These are phyloP conservation scores for Erpetoichthys calabaricus DNA, from an alignment of 2,797 vertebrate genomes.

Conservation along the genomic window DNA sequence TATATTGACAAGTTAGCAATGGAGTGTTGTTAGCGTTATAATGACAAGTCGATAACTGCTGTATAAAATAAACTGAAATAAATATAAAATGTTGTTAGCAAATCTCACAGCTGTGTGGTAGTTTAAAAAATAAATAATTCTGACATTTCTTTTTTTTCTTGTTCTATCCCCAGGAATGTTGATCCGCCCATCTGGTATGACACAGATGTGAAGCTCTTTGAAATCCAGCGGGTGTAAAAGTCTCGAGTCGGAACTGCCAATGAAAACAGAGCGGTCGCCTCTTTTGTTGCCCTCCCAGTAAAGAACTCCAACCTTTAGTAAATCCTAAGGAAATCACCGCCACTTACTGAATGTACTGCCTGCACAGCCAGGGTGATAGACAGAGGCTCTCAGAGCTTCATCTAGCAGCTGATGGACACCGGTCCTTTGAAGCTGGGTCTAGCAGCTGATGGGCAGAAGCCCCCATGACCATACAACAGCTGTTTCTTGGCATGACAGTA, in stretches of 20 bases:
- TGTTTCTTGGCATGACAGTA: too few species aligned
- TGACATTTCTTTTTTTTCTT: background rate
- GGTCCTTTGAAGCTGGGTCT: too few species aligned
- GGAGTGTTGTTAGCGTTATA: too few species aligned
- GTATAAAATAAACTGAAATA: too few species aligned
- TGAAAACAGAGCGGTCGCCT: background rate
- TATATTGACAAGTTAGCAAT: too few species aligned
- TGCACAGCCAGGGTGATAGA: background rate
- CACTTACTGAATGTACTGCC: background rate
- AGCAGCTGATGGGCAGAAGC: too few species aligned
- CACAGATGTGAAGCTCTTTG: constrained; percentile 91
- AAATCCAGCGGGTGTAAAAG: constrained; percentile 85
- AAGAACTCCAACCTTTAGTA: background rate
- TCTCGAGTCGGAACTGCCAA: background rate
- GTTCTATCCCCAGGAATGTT: constrained; percentile 61
- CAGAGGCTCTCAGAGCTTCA: constrained; percentile 1
- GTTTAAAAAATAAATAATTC: too few species aligned
- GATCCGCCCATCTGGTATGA: constrained; percentile 97
- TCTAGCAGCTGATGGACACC: background rate
- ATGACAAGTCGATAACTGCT: too few species aligned
- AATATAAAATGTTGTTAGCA: too few species aligned
- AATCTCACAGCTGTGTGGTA: too few species aligned
- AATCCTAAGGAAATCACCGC: background rate
- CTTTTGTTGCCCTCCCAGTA: background rate
- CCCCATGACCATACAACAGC: too few species aligned